A percentile compares a stretch with the other conserved stretches of the same genome.
phyloP scores from a whole-genome alignment of 1,140 invertebrate species.

The Musca domestica region DNA sequence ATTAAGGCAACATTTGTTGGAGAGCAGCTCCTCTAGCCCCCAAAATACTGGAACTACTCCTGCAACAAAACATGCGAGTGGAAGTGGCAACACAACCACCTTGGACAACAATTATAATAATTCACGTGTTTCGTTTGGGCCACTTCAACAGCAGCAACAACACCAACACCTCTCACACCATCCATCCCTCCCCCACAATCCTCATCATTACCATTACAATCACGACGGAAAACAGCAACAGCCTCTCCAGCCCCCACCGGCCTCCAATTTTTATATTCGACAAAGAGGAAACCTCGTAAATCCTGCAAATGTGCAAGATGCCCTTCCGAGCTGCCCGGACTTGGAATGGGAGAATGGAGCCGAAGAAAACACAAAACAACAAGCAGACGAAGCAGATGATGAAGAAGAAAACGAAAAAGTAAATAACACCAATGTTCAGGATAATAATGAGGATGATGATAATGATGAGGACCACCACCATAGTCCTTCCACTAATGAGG shows the following conservation, averaged over 20 bases:
- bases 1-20: slow-evolving; percentile 38
- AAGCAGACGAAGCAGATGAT: too few relatives aligned
- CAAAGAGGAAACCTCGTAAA: neutral
- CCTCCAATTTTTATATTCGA: neutral
- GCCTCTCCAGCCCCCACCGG: slow-evolving; percentile 1
- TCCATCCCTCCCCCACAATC: neutral
- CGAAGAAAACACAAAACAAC: too few relatives aligned
- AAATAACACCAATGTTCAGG: neutral
- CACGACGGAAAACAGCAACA: slow-evolving; percentile 22
- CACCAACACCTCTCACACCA: neutral
- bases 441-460: too few relatives aligned
- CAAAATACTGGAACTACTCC: neutral
- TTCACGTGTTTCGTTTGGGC: slow-evolving; percentile 9
- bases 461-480: neutral
- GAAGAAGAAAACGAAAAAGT: neutral
- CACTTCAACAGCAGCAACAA: slow-evolving; percentile 25
- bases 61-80: neutral
- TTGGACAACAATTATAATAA: neutral
- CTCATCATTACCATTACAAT: slow-evolving; percentile 15
- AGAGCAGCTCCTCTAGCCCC: neutral
- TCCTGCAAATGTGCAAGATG: too few relatives aligned
- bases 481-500: neutral
- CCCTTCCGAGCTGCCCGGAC: too few relatives aligned
- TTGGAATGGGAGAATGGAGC: too few relatives aligned
- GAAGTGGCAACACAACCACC: neutral